Evolutionary conservation across 2,797 vertebrate genomes (phyloP), one percentile per base, ranked within the genome.

Genomic region (Pangasius krempfi): DNA sequence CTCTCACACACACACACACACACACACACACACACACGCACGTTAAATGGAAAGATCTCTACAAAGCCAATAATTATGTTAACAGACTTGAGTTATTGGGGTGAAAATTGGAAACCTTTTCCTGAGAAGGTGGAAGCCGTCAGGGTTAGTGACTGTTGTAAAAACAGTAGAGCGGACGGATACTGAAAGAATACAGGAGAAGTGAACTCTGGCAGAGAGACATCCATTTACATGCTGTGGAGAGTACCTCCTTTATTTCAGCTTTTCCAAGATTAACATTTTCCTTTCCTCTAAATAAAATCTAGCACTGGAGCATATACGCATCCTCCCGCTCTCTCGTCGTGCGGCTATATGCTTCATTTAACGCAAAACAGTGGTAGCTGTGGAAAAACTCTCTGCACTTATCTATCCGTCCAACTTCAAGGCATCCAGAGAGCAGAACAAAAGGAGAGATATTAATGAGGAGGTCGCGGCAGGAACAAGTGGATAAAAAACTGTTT

Each of bases 271-370:
- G 92, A 92, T 89, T 83, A 91, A 94, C 93, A 89, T 93, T 93
- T 94, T 92, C 88, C 92, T 93, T 93, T 94, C 85, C 88, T 91
- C 72, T 85, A 93, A 93, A 88, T 94, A 92, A 93, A 93, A 92
- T 85, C 88, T 94, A 89, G 93, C 90, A 92, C 89, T 90, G 85
- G 92, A 92, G 91, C 91, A 44, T 40, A 88, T 91, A 88, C 80
- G 90, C 89, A 60, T 72, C 68, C 56, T 85, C 89, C 91, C 68
- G 84, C 90, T 90, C 90, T 90, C 87, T 75, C 30, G 56, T 85
- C 58, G 13, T 70, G 68, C 90, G 89, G 92, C 90, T 91, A 89
- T 88, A 92, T 86, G 90, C 84, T 84, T 91, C 90, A 91, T 94
- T 92, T 92, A 92, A 89, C 89, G 90, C 90, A 88, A 86, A 92